Evolutionary conservation across 1,140 invertebrate species (phyloP).

Genomic region (Zaprionus davidi): DNA sequence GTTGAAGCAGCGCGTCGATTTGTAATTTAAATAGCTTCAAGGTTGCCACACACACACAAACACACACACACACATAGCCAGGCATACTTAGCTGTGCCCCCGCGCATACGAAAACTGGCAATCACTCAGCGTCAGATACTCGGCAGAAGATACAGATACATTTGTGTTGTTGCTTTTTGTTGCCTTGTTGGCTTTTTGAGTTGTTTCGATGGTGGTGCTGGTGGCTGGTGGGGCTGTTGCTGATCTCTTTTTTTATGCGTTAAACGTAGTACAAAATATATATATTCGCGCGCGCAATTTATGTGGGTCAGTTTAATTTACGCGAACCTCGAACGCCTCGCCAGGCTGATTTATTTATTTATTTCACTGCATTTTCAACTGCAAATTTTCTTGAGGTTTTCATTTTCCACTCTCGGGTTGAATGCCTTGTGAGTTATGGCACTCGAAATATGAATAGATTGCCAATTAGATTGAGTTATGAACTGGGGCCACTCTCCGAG

Average conservation of each 20-base stretch:
- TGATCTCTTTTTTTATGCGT: constrained; percentile 67
- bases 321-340: constrained; percentile 41
- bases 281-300: constrained; percentile 56
- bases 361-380: constrained; percentile 33
- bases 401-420: constrained; percentile 40
- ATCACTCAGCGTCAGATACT: constrained; percentile 63
- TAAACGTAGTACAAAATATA: constrained; percentile 64
- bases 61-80: constrained; percentile 11
- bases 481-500: constrained; percentile 18
- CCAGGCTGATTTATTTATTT: constrained; percentile 66
- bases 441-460: constrained; percentile 58
- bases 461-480: constrained; percentile 64
- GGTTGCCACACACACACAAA: constrained; percentile 59
- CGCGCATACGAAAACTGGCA: constrained; percentile 69
- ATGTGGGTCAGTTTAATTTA: constrained; percentile 83
- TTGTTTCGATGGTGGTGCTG: constrained; percentile 18
- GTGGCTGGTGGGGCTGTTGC: constrained; percentile 3
- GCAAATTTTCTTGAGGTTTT: constrained; percentile 54
- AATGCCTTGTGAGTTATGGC: constrained; percentile 68
- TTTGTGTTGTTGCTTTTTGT: constrained; percentile 18
- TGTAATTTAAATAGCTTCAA: constrained; percentile 83
- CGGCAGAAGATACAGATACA: constrained; percentile 61
- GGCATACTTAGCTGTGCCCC: constrained; percentile 51
- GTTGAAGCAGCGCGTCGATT: constrained; percentile 62
- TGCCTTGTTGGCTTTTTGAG: constrained; percentile 25